A percentile compares a stretch with the other conserved stretches of the same genome.
Conservation (phyloP, 92 coral and sea anemone species). For the Bergia puertoricense region DNA sequence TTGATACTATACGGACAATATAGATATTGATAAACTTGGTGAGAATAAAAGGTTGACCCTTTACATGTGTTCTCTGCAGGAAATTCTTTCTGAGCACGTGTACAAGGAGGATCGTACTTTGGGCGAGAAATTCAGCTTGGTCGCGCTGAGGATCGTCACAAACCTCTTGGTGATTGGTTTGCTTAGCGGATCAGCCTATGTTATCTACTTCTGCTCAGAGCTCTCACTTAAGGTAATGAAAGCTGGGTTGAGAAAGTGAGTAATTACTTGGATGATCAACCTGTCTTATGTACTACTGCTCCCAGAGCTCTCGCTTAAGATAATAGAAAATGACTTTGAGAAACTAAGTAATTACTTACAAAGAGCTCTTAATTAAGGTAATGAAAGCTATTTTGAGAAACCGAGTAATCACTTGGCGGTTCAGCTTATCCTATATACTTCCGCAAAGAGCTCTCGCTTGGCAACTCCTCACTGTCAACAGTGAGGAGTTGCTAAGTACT, state of each 20-base stretch:
- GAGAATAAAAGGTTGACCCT: not conserved
- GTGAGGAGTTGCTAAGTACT: too few relatives aligned
- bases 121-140: slow-evolving; percentile 51
- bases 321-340: too few relatives aligned
- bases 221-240: slow-evolving; percentile 56
- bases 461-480: too few relatives aligned
- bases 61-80: slow-evolving; percentile 49
- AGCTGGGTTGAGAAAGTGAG: not conserved
- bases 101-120: slow-evolving; percentile 55
- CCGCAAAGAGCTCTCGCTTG: too few relatives aligned
- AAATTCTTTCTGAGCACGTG: slow-evolving; percentile 76
- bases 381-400: not conserved
- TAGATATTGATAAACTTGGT: not conserved
- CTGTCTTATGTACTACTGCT: too few relatives aligned
- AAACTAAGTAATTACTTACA: too few relatives aligned
- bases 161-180: slow-evolving; percentile 66
- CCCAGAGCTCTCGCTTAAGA: too few relatives aligned
- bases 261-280: not conserved
- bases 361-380: too few relatives aligned
- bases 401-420: too few relatives aligned
- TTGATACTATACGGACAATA: not conserved
- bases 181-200: slow-evolving; percentile 79
- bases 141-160: slow-evolving; percentile 65
- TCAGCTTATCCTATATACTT: too few relatives aligned
- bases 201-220: slow-evolving; percentile 70